A percentile compares a stretch with the other conserved stretches of the same genome.
Conservation (phyloP, 1,140 invertebrate species). For the Megathymus violae region DNA sequence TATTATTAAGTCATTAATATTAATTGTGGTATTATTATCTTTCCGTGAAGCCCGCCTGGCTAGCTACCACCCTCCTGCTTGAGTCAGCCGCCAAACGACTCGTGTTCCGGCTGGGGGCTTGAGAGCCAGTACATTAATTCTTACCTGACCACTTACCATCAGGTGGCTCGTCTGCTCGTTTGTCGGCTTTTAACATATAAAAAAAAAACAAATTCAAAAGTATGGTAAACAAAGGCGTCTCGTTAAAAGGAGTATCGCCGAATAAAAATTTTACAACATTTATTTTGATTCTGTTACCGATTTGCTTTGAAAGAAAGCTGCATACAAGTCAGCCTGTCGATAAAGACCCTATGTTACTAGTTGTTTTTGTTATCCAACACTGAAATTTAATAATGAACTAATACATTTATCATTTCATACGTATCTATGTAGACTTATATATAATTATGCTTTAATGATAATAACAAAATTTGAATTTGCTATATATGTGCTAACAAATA, state of each 20-base stretch:
- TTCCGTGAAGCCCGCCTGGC: too few species aligned
- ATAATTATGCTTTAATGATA: constrained; percentile 26
- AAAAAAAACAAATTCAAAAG: neutral
- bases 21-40: too few species aligned
- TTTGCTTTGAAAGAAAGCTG: constrained; percentile 51
- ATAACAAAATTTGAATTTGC: constrained; percentile 34
- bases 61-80: too few species aligned
- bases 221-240: neutral
- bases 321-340: constrained; percentile 67
- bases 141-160: too few species aligned
- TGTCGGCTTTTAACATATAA: too few species aligned
- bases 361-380: constrained; percentile 66
- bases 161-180: too few species aligned
- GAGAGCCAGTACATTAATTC: too few species aligned
- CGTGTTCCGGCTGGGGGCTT: too few species aligned
- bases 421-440: constrained; percentile 35
- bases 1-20: too few species aligned
- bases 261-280: constrained; percentile 9
- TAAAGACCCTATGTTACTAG: constrained; percentile 78
- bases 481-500: constrained; percentile 32
- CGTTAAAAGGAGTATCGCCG: constrained; percentile 2
- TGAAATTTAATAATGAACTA: constrained; percentile 57
- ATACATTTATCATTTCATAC: constrained; percentile 36
- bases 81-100: too few species aligned
- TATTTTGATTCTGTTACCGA: constrained; percentile 20